These are phyloP conservation scores for Macrophya annulata DNA, from an alignment of 2,888 invertebrate species.

Conservation along the genomic window DNA sequence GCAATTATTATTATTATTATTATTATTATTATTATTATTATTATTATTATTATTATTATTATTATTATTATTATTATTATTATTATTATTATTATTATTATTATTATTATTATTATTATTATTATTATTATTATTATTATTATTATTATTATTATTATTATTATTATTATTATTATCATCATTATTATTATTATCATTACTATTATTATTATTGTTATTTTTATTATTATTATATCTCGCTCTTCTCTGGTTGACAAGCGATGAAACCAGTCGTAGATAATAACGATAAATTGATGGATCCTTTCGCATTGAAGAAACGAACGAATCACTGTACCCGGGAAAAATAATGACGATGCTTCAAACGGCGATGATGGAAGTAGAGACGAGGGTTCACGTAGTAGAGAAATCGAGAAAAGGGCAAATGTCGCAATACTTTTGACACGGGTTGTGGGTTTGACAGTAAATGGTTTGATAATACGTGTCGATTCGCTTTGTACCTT, in stretches of 20 bases:
- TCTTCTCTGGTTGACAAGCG: not conserved
- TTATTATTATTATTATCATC: not conserved
- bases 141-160: constrained; percentile 30
- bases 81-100: not conserved
- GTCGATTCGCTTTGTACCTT: constrained; percentile 12
- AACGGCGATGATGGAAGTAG: constrained; percentile 16
- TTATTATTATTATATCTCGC: not conserved
- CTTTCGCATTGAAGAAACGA: not conserved
- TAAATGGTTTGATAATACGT: constrained; percentile 27
- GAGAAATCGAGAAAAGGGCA: constrained; percentile 27
- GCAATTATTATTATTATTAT: constrained; percentile 27
- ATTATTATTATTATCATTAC: constrained; percentile 2
- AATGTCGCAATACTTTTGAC: constrained; percentile 26
- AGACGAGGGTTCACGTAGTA: constrained; percentile 6
- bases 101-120: constrained; percentile 29
- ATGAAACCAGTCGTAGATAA: constrained; percentile 16
- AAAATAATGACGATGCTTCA: constrained; percentile 29
- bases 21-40: not conserved
- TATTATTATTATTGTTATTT: not conserved
- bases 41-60: not conserved
- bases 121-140: not conserved
- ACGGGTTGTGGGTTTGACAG: constrained; percentile 30
- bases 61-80: constrained; percentile 28
- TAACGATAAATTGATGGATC: constrained; percentile 6
- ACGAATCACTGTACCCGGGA: constrained; percentile 10